Evolutionary conservation across 1,140 invertebrate species (phyloP), one percentile per base, ranked within the genome.

Genomic region (Amyelois transitella): DNA sequence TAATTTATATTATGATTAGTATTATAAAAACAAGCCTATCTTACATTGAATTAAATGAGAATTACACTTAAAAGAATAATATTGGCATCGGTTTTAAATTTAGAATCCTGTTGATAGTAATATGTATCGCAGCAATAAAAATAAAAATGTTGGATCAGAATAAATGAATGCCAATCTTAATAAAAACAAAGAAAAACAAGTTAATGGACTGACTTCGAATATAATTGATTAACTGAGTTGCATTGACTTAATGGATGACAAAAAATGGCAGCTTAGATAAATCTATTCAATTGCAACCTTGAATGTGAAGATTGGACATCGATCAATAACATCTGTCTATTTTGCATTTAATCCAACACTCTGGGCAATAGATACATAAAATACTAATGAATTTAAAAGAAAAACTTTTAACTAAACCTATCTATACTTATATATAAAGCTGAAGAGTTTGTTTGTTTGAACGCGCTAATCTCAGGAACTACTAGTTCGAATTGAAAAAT

Each of bases 331-430:
- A 67, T 67, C 60, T 60, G 47, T 57, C n/a, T n/a, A 63, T 70
- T 72, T 70, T 72, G 62, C 55, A 70, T 63, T 64, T 67, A 72
- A 73, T 67, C 55, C 62, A 71, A 66, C 56, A 53, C 52, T 43
- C 51, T 32, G 25, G 12, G 8, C 25, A 32, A n/a, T n/a, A n/a
- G n/a, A n/a, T n/a, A n/a, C n/a, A n/a, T n/a, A n/a, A n/a, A n/a
- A n/a, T n/a, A n/a, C n/a, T n/a, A n/a, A n/a, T n/a, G n/a, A n/a
- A n/a, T n/a, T n/a, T n/a, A n/a, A n/a, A n/a, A n/a, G n/a, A n/a
- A n/a, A n/a, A n/a, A n/a, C n/a, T n/a, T n/a, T n/a, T n/a, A n/a
- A n/a, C n/a, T n/a, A n/a, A n/a, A n/a, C n/a, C n/a, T n/a, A n/a
- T n/a, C n/a, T n/a, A n/a, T n/a, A n/a, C n/a, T n/a, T n/a, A n/a